Evolutionary conservation across 2,113 vertebrate species (phyloP).

Genomic region (Forbesichthys papilliferus): DNA sequence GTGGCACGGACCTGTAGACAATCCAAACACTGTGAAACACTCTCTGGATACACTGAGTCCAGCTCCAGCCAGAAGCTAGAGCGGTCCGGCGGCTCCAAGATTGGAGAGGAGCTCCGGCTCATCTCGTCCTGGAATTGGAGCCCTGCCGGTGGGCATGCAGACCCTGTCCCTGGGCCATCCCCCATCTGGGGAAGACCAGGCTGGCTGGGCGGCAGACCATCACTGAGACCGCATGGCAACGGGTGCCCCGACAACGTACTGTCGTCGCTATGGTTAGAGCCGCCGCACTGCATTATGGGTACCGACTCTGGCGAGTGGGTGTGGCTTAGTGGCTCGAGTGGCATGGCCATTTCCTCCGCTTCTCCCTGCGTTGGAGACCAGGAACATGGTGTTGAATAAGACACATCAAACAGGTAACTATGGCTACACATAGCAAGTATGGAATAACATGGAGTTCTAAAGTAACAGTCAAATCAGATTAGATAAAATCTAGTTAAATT

Average conservation of each 20-base stretch:
- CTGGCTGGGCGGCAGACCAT: slow-evolving; percentile 85
- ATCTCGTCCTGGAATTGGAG: slow-evolving; percentile 81
- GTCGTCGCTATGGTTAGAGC: slow-evolving; percentile 68
- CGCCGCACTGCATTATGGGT: slow-evolving; percentile 51
- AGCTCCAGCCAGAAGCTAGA: slow-evolving; percentile 89
- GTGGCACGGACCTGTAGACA: slow-evolving; percentile 74
- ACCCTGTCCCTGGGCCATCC: slow-evolving; percentile 41
- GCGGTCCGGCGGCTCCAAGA: slow-evolving; percentile 84
- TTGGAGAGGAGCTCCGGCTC: slow-evolving; percentile 85
- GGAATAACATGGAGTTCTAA: too few relatives aligned
- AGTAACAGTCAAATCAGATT: too few relatives aligned
- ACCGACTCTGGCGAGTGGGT: neutral
- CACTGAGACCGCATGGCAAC: slow-evolving; percentile 83
- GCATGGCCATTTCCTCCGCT: neutral
- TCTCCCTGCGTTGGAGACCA: too few relatives aligned
- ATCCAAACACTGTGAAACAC: slow-evolving; percentile 84
- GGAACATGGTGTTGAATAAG: too few relatives aligned
- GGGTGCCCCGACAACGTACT: slow-evolving; percentile 81
- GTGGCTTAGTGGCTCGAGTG: slow-evolving; percentile 14
- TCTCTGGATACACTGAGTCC: slow-evolving; percentile 77
- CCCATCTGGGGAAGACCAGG: slow-evolving; percentile 82
- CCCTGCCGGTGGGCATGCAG: slow-evolving; percentile 39
- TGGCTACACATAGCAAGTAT: too few relatives aligned
- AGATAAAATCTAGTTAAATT: too few relatives aligned
- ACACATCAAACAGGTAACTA: too few relatives aligned